A percentile compares a stretch with the other conserved stretches of the same genome.
Evolutionary conservation across 1,140 invertebrate species (phyloP).

Genomic region (Aculops lycopersici): DNA sequence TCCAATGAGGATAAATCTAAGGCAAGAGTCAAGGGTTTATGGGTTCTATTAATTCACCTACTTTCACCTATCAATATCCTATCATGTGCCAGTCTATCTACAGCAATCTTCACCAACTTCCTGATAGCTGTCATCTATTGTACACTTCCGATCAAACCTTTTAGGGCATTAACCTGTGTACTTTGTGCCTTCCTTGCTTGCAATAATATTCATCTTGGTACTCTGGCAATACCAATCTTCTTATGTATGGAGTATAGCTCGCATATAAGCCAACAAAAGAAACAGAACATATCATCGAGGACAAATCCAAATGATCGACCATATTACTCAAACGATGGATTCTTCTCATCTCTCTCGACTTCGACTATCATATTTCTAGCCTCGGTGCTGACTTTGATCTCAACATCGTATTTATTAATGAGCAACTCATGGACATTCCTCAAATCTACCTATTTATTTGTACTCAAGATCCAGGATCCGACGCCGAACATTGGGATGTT

Average conservation of each 20-base stretch:
- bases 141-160: constrained; percentile 23
- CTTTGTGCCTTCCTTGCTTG: neutral
- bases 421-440: constrained; percentile 33
- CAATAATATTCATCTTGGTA: constrained; percentile 1
- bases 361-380: constrained; percentile 7
- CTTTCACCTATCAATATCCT: constrained; percentile 69
- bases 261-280: too few species aligned
- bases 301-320: constrained; percentile 8
- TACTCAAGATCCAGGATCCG: constrained; percentile 48
- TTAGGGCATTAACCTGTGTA: neutral
- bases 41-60: constrained; percentile 26
- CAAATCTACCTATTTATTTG: constrained; percentile 40
- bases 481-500: constrained; percentile 88
- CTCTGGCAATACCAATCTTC: too few species aligned
- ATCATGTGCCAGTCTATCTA: constrained; percentile 61
- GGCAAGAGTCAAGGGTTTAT: neutral
- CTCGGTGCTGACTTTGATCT: constrained; percentile 14
- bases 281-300: too few species aligned
- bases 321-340: constrained; percentile 5
- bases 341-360: neutral
- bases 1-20: neutral
- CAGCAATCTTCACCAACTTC: constrained; percentile 59
- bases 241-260: too few species aligned
- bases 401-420: constrained; percentile 18
- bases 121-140: constrained; percentile 45